Evolutionary conservation across 1,140 invertebrate genomes (phyloP).

Genomic region (Calliopsis andreniformis): DNA sequence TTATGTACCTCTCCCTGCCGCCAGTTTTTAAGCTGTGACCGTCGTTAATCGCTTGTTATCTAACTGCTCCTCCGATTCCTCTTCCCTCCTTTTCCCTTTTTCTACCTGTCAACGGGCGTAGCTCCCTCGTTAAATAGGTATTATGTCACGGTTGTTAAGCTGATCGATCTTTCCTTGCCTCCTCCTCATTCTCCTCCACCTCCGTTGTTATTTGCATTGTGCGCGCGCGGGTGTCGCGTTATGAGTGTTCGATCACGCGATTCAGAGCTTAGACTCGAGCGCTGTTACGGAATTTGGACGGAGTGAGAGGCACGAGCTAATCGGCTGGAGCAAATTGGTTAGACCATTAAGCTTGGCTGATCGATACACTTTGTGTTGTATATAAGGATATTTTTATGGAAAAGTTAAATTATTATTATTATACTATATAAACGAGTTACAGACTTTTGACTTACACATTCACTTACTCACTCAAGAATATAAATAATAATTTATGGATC

Average conservation of each 20-base stretch:
- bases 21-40: constrained; percentile 69
- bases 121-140: constrained; percentile 39
- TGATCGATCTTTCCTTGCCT: constrained; percentile 28
- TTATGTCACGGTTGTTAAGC: constrained; percentile 37
- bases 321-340: neutral
- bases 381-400: too few relatives aligned
- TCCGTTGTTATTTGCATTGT: neutral
- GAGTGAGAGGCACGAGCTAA: neutral
- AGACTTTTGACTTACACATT: too few relatives aligned
- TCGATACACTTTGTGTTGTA: too few relatives aligned
- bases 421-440: too few relatives aligned
- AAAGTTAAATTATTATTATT: too few relatives aligned
- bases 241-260: constrained; percentile 27
- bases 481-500: too few relatives aligned
- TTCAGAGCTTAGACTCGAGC: neutral
- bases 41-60: constrained; percentile 79
- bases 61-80: constrained; percentile 67
- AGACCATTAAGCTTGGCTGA: too few relatives aligned
- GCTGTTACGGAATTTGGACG: neutral
- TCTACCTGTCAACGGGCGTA: constrained; percentile 10
- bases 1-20: constrained; percentile 59
- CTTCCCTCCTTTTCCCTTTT: neutral
- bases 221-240: constrained; percentile 25
- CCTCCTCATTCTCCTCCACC: neutral
- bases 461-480: too few relatives aligned